These are phyloP conservation scores for Cotesia chilonis DNA, from an alignment of 1,140 invertebrate species.

Conservation along the genomic window DNA sequence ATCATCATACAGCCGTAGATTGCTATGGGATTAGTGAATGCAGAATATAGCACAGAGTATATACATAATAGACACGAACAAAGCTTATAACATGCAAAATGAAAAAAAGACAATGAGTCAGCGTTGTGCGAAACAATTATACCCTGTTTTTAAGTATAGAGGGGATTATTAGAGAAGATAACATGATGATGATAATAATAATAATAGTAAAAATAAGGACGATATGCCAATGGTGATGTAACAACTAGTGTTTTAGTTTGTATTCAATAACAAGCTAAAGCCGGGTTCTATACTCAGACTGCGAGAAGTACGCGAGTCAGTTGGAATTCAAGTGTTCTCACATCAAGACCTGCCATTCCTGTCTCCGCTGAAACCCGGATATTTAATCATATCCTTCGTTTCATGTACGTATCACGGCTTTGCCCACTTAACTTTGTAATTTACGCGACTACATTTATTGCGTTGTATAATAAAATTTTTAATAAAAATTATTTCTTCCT, in stretches of 20 bases:
- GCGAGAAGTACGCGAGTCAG: neutral
- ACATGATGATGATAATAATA: neutral
- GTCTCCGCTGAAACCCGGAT: neutral
- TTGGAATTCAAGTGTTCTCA: neutral
- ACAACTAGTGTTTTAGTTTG: neutral
- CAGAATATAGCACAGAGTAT: too few species aligned
- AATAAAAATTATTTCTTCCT: too few species aligned
- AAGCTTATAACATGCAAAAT: neutral
- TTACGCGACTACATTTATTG: too few species aligned
- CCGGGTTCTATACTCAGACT: neutral
- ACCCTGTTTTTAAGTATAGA: constrained; percentile 12
- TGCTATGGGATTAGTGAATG: too few species aligned
- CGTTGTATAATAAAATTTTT: too few species aligned
- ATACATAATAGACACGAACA: neutral
- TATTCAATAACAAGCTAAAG: neutral
- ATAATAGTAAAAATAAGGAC: neutral
- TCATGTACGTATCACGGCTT: too few species aligned
- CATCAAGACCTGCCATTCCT: neutral
- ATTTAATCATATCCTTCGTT: too few species aligned
- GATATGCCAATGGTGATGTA: neutral
- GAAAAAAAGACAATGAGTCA: neutral
- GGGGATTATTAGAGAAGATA: constrained; percentile 5
- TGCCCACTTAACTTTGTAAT: too few species aligned
- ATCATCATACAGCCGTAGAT: too few species aligned
- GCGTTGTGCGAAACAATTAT: constrained; percentile 6